Evolutionary conservation across 1,140 invertebrate species (phyloP).

Genomic region (Sitobion miscanthi): DNA sequence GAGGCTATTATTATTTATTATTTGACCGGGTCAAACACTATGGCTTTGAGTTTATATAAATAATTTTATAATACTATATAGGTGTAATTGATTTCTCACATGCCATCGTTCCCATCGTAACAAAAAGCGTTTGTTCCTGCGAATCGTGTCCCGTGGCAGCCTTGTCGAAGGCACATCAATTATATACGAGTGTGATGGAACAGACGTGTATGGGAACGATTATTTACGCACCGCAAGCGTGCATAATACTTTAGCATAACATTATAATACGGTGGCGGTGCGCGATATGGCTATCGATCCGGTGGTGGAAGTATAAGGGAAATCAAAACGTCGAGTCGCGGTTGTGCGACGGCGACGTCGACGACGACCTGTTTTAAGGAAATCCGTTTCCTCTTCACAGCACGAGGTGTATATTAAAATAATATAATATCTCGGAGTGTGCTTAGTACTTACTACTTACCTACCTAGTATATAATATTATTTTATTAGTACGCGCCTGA

Average conservation of each 20-base stretch:
- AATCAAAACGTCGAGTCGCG: neutral
- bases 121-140: neutral
- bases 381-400: neutral
- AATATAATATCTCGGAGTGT: neutral
- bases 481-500: neutral
- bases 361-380: constrained; percentile 1
- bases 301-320: neutral
- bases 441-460: too few species aligned
- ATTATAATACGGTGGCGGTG: neutral
- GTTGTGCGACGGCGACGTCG: neutral
- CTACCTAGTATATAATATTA: neutral
- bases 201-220: neutral
- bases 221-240: neutral
- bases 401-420: neutral
- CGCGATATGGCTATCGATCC: neutral
- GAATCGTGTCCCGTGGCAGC: neutral
- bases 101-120: neutral
- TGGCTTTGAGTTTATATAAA: neutral
- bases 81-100: neutral
- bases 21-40: neutral
- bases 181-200: neutral
- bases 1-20: too few species aligned
- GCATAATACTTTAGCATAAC: neutral
- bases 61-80: neutral
- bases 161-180: neutral